Evolutionary conservation across 1,140 invertebrate species (phyloP).

Genomic region (Drepana arcuata): DNA sequence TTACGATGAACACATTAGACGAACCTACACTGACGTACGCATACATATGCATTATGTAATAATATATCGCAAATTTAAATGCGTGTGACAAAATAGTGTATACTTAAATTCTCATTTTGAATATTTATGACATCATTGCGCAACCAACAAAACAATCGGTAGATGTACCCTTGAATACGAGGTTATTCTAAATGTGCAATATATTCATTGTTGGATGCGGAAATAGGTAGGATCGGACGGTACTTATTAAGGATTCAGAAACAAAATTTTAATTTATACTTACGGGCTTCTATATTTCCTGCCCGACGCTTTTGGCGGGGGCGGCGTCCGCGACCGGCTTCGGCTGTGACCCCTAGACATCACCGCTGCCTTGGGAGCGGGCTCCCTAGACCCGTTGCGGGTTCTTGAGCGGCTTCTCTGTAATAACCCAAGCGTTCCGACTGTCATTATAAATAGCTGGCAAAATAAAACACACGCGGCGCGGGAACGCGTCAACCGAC

Average conservation of each 20-base stretch:
- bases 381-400: conserved; percentile 63
- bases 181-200: conserved; percentile 30
- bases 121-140: conserved; percentile 33
- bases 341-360: conserved; percentile 65
- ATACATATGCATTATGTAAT: too few relatives aligned
- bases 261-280: conserved; percentile 23
- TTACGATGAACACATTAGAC: too few relatives aligned
- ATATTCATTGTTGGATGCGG: conserved; percentile 2
- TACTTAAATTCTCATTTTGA: too few relatives aligned
- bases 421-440: conserved; percentile 29
- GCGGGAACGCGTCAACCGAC: conserved; percentile 19
- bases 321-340: conserved; percentile 64
- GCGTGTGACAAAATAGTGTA: too few relatives aligned
- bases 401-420: conserved; percentile 68
- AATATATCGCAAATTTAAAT: too few relatives aligned
- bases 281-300: conserved; percentile 63
- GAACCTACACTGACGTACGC: too few relatives aligned
- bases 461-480: conserved; percentile 47
- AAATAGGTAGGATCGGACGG: background rate
- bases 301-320: conserved; percentile 56
- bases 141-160: conserved; percentile 30
- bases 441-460: conserved; percentile 25
- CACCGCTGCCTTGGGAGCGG: conserved; percentile 41
- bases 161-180: conserved; percentile 38
- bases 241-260: conserved; percentile 1